Conservation (phyloP, 2,113 vertebrate genomes). For the Ardeotis arabs region DNA sequence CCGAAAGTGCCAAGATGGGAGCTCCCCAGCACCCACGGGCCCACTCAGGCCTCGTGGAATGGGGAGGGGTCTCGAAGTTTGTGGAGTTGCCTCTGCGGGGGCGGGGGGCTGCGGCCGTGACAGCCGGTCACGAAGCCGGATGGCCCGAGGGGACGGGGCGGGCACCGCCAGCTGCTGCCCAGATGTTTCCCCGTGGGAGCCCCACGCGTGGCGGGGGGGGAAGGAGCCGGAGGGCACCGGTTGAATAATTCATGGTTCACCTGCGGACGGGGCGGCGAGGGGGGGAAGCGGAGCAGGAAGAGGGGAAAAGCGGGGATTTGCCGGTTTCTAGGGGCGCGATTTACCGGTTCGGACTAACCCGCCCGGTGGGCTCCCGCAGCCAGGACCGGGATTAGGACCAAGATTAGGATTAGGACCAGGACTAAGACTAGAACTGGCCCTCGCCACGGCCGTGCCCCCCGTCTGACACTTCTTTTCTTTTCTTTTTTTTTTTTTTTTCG, state of each 20-base stretch:
- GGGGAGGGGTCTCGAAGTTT: not conserved
- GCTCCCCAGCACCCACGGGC: not conserved
- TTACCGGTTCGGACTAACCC: conserved; percentile 25
- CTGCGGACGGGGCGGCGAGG: not conserved
- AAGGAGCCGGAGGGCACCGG: not conserved
- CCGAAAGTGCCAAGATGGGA: not conserved
- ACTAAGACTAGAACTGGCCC: not conserved
- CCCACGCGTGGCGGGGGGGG: not conserved
- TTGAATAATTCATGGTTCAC: conserved; percentile 68
- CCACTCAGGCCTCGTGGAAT: not conserved
- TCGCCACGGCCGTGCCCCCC: rapidly evolving
- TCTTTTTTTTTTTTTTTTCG: not conserved
- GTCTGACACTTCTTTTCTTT: no score
- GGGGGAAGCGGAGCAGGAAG: conserved; percentile 39
- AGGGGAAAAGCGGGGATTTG: conserved; percentile 8
- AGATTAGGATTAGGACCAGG: not conserved
- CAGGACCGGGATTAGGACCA: not conserved
- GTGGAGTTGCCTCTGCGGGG: not conserved
- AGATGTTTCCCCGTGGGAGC: conserved; percentile 26
- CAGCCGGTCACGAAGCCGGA: not conserved
- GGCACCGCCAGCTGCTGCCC: conserved; percentile 35
- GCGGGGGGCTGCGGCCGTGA: not conserved
- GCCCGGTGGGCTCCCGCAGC: conserved; percentile 7
- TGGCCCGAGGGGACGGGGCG: not conserved
- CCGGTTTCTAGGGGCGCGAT: not conserved